Evolutionary conservation across 2,888 invertebrate genomes (phyloP).

Genomic region (Pseudococcus jackbeardsleyi): DNA sequence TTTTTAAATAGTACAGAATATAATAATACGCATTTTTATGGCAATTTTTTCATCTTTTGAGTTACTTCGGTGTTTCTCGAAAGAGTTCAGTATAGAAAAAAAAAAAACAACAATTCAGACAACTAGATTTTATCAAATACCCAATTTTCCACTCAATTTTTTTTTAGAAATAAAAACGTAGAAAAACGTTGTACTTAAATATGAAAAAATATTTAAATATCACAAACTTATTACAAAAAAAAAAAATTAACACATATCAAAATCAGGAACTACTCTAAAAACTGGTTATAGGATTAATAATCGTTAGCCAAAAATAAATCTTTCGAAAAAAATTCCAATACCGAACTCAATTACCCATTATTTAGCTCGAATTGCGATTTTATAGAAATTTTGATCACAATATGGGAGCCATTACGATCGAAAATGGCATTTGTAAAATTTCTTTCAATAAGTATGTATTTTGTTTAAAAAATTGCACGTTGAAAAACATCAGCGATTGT

Average conservation of each 20-base stretch:
- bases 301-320: not conserved
- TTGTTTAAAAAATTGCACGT: constrained; percentile 8
- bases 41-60: not conserved
- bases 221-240: constrained; percentile 31
- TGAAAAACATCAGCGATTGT: constrained; percentile 30
- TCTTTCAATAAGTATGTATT: not conserved
- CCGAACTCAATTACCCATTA: not conserved
- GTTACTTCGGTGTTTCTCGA: not conserved
- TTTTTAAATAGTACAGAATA: not conserved
- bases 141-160: not conserved
- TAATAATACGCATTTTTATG: not conserved
- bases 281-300: not conserved
- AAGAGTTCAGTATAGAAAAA: constrained; percentile 16
- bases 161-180: constrained; percentile 20
- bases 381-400: not conserved
- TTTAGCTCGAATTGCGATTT: constrained; percentile 4
- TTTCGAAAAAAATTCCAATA: not conserved
- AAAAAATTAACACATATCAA: constrained; percentile 8
- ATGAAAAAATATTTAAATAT: constrained; percentile 23
- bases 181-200: constrained; percentile 21
- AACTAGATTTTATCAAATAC: not conserved
- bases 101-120: not conserved
- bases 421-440: not conserved
- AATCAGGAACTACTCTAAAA: constrained; percentile 28
- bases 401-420: not conserved